Evolutionary conservation across 2,888 invertebrate species (phyloP).

Genomic region (Bembecia ichneumoniformis): DNA sequence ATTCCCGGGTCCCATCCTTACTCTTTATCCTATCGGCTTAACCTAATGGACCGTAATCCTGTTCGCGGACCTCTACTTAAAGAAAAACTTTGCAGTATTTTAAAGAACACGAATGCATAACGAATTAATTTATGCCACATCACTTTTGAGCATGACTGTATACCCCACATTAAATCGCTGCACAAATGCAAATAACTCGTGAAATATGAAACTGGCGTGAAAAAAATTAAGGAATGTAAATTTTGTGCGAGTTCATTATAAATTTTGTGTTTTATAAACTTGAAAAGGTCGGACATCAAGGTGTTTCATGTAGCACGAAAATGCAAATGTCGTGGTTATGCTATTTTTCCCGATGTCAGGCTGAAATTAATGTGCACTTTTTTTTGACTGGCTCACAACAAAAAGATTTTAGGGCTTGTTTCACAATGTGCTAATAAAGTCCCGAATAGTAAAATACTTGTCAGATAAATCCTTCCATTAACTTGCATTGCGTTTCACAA

Average conservation of each 20-base stretch:
- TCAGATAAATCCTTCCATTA: too few species aligned
- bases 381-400: slow-evolving; percentile 9
- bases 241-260: slow-evolving; percentile 56
- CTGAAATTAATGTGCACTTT: slow-evolving; percentile 37
- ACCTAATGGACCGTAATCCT: not conserved
- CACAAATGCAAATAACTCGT: slow-evolving; percentile 4
- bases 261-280: slow-evolving; percentile 42
- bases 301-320: slow-evolving; percentile 63
- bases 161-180: slow-evolving; percentile 2
- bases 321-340: slow-evolving; percentile 47
- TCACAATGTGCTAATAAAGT: too few species aligned
- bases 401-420: too few species aligned
- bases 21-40: too few species aligned
- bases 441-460: too few species aligned
- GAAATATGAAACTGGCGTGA: slow-evolving; percentile 6
- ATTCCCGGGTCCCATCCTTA: too few species aligned
- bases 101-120: not conserved
- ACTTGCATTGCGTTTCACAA: too few species aligned
- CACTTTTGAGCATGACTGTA: slow-evolving; percentile 6
- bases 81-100: not conserved
- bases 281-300: slow-evolving; percentile 31
- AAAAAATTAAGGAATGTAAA: slow-evolving; percentile 28
- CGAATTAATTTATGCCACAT: not conserved
- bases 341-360: slow-evolving; percentile 49
- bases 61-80: not conserved